phyloP scores from a whole-genome alignment of 2,113 vertebrate genomes.

The Spizaetus ornatus region DNA sequence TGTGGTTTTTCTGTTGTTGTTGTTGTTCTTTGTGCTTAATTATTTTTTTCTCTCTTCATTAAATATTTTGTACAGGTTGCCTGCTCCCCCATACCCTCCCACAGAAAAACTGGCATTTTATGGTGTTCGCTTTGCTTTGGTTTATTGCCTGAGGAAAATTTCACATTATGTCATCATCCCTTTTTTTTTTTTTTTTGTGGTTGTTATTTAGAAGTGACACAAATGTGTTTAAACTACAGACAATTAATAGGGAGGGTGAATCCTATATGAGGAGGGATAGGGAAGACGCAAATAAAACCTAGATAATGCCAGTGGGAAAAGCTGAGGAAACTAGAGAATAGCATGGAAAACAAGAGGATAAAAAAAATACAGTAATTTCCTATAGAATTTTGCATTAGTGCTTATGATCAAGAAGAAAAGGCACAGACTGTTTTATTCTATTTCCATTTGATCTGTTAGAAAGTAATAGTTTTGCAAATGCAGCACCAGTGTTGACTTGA shows the following conservation, averaged over 20 bases:
- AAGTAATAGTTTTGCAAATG: not conserved
- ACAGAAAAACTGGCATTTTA: not conserved
- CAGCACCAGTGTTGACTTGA: not conserved
- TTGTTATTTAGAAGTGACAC: not conserved
- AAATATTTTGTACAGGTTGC: conserved; percentile 32
- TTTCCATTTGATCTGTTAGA: not conserved
- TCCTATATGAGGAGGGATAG: not conserved
- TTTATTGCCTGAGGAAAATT: not conserved
- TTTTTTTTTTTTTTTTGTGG: not conserved
- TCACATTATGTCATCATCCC: not conserved
- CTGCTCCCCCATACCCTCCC: not conserved
- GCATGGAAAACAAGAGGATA: not conserved
- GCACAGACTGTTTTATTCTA: not conserved
- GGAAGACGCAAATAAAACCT: not conserved
- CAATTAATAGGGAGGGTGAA: not conserved
- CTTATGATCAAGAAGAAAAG: not conserved
- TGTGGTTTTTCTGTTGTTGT: not conserved
- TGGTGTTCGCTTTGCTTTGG: not conserved
- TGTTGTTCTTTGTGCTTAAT: not conserved
- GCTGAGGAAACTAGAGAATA: not conserved
- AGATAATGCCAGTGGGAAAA: not conserved
- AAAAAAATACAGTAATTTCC: not conserved
- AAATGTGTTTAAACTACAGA: not conserved
- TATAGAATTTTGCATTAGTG: not conserved
- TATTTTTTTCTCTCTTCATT: conserved; percentile 13